Evolutionary conservation across 64 coral and sea anemone genomes (phyloP), one percentile per base, ranked within the genome.

Genomic region (Astreopora myriophthalma): DNA sequence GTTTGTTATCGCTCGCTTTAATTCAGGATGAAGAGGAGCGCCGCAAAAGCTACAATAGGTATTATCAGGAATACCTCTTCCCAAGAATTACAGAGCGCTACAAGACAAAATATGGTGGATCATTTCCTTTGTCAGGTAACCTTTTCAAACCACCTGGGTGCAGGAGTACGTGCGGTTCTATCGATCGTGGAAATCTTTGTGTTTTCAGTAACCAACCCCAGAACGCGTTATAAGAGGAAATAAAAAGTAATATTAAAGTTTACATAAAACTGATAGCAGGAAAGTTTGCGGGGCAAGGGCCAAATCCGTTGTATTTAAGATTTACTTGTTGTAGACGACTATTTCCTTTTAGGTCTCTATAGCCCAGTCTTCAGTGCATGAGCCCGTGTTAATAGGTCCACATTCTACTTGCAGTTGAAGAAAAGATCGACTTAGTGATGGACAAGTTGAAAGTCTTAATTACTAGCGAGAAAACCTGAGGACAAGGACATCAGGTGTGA

Each of bases 51-150:
- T 76, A 76, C 8, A 14, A 27, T 22, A 76, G 10, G 7, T 76
- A 49, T 11, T 48, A 27, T 6, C 3, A 36, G 0, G 23, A 49
- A 26, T 8, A 36, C 1, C n/a, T 76, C 6, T 48, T 76, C 48
- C 73, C 39, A 14, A 48, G 10, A 25, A 76, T 27, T 11, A 26
- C 39, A 14, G 3, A 48, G 11, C 73, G 73, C n/a, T 76, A 76
- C 24, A 46, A 1, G 22, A 4, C 12, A 2, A 76, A 48, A 27
- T 76, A 48, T 13, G 22, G 24, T 14, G n/a, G 34, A 76, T 46
- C 73, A 76, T 48, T 76, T 28, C 73, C 73, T 26, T 28, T 76
- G 22, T 76, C 73, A 70, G 67, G 67, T 70, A 70, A 70, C 29
- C 12, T 13, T 32, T 32, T 29, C 10, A 70, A 32, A 9, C 29